phyloP scores from a whole-genome alignment of 2,113 vertebrate species.

The Apteryx owenii region DNA sequence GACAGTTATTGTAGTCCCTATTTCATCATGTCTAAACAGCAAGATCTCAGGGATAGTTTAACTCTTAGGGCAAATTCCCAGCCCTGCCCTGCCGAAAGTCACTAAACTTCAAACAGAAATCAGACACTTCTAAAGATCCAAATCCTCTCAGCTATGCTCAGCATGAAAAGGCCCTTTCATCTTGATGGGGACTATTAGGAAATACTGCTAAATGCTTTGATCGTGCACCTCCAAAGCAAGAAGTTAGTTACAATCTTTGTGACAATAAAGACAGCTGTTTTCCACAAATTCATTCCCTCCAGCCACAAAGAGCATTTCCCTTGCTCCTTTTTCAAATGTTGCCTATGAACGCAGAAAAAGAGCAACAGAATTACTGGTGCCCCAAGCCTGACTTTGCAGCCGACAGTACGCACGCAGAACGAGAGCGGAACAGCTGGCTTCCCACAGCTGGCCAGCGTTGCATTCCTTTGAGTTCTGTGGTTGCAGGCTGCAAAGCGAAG shows the following conservation, averaged over 20 bases:
- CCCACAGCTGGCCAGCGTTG: neutral
- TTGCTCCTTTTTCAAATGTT: neutral
- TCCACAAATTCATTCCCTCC: neutral
- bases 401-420: neutral
- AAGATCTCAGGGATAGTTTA: neutral
- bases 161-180: neutral
- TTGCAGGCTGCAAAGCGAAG: conserved; percentile 14
- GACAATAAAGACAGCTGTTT: neutral
- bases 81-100: neutral
- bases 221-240: neutral
- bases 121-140: neutral
- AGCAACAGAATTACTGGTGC: neutral
- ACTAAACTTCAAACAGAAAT: neutral
- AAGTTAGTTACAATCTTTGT: neutral
- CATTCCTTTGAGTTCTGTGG: neutral
- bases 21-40: neutral
- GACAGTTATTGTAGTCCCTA: neutral
- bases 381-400: neutral
- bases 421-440: neutral
- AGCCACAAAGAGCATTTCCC: neutral
- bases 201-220: neutral
- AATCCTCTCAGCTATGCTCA: neutral
- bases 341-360: neutral
- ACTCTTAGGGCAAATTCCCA: neutral
- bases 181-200: neutral